Percentiles rank a stretch among this genome's conserved stretches.
Conservation (phyloP, 35 echinoderm and acorn worm species). For the Lytechinus variegatus region DNA sequence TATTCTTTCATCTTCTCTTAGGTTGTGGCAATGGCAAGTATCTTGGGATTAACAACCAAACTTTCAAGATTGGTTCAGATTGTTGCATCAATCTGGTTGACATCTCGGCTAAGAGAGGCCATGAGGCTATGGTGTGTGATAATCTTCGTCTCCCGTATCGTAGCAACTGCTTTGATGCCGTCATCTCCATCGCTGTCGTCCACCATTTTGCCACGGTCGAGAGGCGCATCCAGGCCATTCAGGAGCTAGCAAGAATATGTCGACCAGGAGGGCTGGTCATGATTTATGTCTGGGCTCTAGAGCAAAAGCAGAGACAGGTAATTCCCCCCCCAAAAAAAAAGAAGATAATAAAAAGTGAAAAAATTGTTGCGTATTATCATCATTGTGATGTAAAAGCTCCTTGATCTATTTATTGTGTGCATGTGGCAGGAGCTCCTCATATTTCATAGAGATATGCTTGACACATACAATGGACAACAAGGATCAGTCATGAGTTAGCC, state of each 20-base stretch:
- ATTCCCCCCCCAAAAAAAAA: neutral
- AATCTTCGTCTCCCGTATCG: conserved; percentile 95
- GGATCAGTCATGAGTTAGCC: neutral
- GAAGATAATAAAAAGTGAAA: too few species aligned
- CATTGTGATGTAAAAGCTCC: too few species aligned
- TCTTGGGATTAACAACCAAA: conserved; percentile 80
- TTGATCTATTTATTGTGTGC: too few species aligned
- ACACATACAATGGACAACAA: too few species aligned
- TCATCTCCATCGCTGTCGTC: conserved; percentile 99
- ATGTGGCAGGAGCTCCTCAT: too few species aligned
- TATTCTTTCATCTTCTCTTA: conserved; percentile 44
- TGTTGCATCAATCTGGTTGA: conserved; percentile 80
- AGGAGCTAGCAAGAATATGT: conserved; percentile 91
- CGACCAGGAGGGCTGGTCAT: conserved; percentile 95
- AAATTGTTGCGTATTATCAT: too few species aligned
- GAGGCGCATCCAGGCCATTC: conserved; percentile 74
- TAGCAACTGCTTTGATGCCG: conserved; percentile 93
- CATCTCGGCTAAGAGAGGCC: conserved; percentile 66
- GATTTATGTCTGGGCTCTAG: conserved; percentile 98
- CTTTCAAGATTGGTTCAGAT: conserved; percentile 90
- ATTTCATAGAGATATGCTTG: too few species aligned
- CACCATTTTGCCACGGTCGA: conserved; percentile 98
- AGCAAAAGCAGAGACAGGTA: conserved; percentile 98
- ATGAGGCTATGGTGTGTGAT: conserved; percentile 92
- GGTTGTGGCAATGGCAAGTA: conserved; percentile 99